Evolutionary conservation across 2,888 invertebrate species (phyloP).

Genomic region (Pseudoips prasinana): DNA sequence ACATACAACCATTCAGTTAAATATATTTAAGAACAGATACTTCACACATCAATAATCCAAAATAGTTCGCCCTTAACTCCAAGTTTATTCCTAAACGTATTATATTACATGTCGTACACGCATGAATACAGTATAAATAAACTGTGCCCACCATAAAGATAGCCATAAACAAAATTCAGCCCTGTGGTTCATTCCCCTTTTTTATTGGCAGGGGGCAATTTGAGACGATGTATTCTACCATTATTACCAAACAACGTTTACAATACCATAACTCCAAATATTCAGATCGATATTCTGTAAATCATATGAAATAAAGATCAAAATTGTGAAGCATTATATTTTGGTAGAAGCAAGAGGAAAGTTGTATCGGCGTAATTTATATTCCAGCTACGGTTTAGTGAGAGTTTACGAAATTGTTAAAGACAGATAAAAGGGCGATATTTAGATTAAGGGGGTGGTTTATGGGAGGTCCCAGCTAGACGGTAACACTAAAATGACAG

Average conservation of each 20-base stretch:
- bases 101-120: slow-evolving; percentile 72
- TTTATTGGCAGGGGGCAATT: slow-evolving; percentile 80
- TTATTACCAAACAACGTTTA: slow-evolving; percentile 30
- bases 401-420: slow-evolving; percentile 80
- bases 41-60: slow-evolving; percentile 34
- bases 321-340: slow-evolving; percentile 17
- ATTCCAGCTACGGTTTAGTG: slow-evolving; percentile 76
- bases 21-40: slow-evolving; percentile 14
- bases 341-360: slow-evolving; percentile 27
- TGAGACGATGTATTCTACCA: slow-evolving; percentile 75
- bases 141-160: slow-evolving; percentile 76
- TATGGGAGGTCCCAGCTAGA: slow-evolving; percentile 63
- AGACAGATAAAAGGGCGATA: slow-evolving; percentile 78
- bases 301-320: slow-evolving; percentile 23
- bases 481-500: slow-evolving; percentile 60
- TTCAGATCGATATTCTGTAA: slow-evolving; percentile 25
- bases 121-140: slow-evolving; percentile 75
- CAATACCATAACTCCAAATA: slow-evolving; percentile 16
- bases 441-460: slow-evolving; percentile 73
- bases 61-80: slow-evolving; percentile 57
- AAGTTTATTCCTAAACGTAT: slow-evolving; percentile 64
- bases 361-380: slow-evolving; percentile 68
- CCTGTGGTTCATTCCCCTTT: slow-evolving; percentile 71
- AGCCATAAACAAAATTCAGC: slow-evolving; percentile 79
- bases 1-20: slow-evolving; percentile 18